Evolutionary conservation across 2,113 vertebrate species (phyloP).

Genomic region (Crotalus tigris): DNA sequence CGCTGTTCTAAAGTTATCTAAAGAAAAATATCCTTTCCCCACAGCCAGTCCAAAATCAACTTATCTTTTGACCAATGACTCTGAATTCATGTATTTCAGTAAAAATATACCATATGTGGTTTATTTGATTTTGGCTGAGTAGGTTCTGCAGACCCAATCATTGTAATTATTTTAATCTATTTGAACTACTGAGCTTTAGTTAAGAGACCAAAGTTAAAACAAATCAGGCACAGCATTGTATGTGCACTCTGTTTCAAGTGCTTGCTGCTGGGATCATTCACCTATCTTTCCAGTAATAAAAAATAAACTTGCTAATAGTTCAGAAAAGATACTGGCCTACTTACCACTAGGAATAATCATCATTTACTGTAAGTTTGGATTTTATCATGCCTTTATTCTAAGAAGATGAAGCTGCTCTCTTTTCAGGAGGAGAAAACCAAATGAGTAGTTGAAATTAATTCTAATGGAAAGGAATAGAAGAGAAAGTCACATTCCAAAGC

Average conservation of each 20-base stretch:
- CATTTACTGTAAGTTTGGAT: not conserved
- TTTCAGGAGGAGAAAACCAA: not conserved
- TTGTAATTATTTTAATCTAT: not conserved
- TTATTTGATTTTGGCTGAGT: not conserved
- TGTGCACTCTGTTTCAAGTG: not conserved
- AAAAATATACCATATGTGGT: not conserved
- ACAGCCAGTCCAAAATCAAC: not conserved
- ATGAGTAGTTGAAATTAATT: not conserved
- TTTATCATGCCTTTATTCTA: not conserved
- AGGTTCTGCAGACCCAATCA: not conserved
- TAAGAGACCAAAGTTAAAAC: not conserved
- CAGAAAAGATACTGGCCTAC: not conserved
- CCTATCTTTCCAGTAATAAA: not conserved
- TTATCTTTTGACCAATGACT: not conserved
- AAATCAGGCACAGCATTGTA: not conserved
- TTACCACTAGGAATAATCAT: slow-evolving; percentile 27
- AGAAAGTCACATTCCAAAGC: not conserved
- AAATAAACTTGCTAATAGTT: not conserved
- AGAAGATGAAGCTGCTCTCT: not conserved
- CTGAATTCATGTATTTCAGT: not conserved
- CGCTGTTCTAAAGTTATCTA: not conserved
- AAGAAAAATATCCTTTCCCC: not conserved
- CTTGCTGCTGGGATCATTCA: not conserved
- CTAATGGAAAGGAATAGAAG: not conserved
- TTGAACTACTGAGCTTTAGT: not conserved